These are phyloP conservation scores for Cyclopterus lumpus DNA, from an alignment of 2,797 vertebrate species.

Conservation along the genomic window DNA sequence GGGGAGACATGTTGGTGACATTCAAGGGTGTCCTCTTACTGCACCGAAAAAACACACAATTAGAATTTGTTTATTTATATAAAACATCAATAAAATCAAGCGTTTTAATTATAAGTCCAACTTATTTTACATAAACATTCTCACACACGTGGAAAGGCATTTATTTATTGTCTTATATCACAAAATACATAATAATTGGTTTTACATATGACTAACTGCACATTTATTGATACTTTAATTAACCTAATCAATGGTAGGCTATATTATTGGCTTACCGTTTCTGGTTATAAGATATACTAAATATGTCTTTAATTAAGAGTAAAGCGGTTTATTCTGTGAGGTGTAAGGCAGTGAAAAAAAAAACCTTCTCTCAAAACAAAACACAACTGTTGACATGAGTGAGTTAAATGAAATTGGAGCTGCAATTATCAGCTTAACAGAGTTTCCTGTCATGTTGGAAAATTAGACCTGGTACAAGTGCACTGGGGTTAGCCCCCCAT, in stretches of 20 bases:
- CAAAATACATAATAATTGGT: not conserved
- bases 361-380: slow-evolving; percentile 76
- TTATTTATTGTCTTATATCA: not conserved
- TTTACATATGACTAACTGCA: not conserved
- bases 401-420: slow-evolving; percentile 86
- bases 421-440: slow-evolving; percentile 86
- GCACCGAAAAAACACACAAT: slow-evolving; percentile 4
- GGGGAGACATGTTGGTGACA: slow-evolving; percentile 4
- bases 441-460: slow-evolving; percentile 86
- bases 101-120: not conserved
- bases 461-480: slow-evolving; percentile 84
- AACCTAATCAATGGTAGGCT: not conserved
- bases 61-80: not conserved
- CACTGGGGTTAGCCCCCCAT: slow-evolving; percentile 74
- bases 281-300: slow-evolving; percentile 13
- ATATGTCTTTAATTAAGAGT: slow-evolving; percentile 55
- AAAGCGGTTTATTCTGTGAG: slow-evolving; percentile 44
- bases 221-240: not conserved
- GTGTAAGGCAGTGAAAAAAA: slow-evolving; percentile 31
- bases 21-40: not conserved
- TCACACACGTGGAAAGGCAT: not conserved
- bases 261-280: not conserved
- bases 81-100: not conserved
- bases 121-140: not conserved
- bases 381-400: slow-evolving; percentile 85